phyloP scores from a whole-genome alignment of 2,113 vertebrate species.

The Sinocyclocheilus rhinocerous region DNA sequence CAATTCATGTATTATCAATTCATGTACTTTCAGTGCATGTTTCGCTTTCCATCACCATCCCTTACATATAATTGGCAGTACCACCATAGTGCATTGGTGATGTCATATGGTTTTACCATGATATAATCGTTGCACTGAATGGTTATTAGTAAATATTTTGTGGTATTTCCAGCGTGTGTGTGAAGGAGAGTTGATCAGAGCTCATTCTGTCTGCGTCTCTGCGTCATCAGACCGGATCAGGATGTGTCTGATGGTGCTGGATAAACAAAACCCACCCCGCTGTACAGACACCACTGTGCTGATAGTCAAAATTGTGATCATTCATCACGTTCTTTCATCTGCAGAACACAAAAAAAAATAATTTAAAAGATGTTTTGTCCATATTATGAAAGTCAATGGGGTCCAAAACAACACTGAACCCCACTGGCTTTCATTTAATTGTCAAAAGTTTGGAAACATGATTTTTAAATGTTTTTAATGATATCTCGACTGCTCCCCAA shows the following conservation, averaged over 20 bases:
- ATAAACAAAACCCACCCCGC: background rate
- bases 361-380: background rate
- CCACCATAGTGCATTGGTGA: background rate
- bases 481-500: no score
- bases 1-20: background rate
- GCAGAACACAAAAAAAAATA: background rate
- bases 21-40: background rate
- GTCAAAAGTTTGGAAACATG: no score
- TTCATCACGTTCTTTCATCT: background rate
- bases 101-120: no score
- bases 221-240: constrained; percentile 1
- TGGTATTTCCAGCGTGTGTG: background rate
- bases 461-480: no score
- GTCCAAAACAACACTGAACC: no score
- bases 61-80: background rate
- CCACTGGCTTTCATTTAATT: no score
- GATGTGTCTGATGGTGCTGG: background rate
- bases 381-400: no score
- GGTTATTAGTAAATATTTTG: background rate
- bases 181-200: background rate
- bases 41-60: background rate
- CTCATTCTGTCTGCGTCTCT: background rate
- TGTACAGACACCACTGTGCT: background rate
- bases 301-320: no score
- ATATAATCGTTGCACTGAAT: no score